Base-by-base conservation (phyloP, 2,797 vertebrate genomes). In the Scomberomorus guttatus region DNA sequence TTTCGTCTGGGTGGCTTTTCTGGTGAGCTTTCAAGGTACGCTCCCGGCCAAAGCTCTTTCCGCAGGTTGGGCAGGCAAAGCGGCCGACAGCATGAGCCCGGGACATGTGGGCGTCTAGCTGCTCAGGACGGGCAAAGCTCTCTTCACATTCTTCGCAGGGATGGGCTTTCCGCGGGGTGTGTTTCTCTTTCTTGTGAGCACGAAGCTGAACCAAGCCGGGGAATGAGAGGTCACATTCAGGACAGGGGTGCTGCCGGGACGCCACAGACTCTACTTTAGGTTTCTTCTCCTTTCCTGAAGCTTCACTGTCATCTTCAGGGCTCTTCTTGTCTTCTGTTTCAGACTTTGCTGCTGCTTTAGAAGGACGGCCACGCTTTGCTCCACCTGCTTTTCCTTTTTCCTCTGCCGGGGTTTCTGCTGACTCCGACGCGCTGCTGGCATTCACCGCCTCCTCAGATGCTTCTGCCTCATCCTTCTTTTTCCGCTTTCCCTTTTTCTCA, bases 41-140 rank as follows among this genome's bases (percentile, higher is more conserved):
- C 91, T 96, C 95, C 4, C 95, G 93, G 29, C 95, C 91, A 5
- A 96, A 96, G 89, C 95, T 96, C 87, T 96, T 94, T 46, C 95
- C 95, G 0, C 96, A 96, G 44, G 92, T 93, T 9, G 93, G 85
- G 79, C 95, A 96, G 79, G 94, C 77, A 22, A 96, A 92, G 22
- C 95, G 95, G 20, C 93, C 94, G 0, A 92, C 87, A 0, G 93
- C 93, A 18, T 95, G 95, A 18, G 87, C 95, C 7, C 95, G 88
- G 0, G 93, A 92, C 86, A 91, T 90, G 85, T 96, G 96, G 52
- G 95, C 95, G 4, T 94, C 93, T 70, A 96, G 92, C 92, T 96
- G 95, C 86, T 95, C 94, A 0, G 92, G 90, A 24, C 95, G 94
- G 68, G 90, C 93, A 20, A 96, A 96, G 84, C 95, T 95, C 86